These are phyloP conservation scores for Oscheius sp. DNA, from an alignment of 2,888 invertebrate species.

Conservation along the genomic window DNA sequence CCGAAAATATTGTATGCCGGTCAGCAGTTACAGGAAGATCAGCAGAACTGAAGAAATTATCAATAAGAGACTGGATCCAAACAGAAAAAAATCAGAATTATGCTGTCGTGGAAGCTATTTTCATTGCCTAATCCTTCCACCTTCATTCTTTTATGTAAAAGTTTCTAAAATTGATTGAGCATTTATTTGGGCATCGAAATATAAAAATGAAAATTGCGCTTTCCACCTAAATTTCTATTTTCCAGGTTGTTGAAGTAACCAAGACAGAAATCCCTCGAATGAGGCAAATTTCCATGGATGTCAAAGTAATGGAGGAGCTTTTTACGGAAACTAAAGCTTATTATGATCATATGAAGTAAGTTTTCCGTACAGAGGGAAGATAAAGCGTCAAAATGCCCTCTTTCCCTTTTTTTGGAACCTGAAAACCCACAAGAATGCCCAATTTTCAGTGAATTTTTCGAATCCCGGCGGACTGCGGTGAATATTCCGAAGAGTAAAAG, in stretches of 20 bases:
- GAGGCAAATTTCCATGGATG: conserved; percentile 52
- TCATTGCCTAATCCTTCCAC: too few relatives aligned
- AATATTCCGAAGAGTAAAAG: conserved; percentile 54
- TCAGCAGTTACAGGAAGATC: too few relatives aligned
- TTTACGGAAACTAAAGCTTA: conserved; percentile 61
- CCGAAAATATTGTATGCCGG: too few relatives aligned
- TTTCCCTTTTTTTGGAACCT: not conserved
- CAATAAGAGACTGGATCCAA: too few relatives aligned
- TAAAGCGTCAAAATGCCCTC: not conserved
- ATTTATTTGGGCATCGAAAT: too few relatives aligned
- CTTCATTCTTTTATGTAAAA: not conserved
- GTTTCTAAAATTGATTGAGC: too few relatives aligned
- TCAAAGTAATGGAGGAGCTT: conserved; percentile 55
- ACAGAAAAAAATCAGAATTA: too few relatives aligned
- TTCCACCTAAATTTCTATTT: not conserved
- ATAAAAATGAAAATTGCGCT: too few relatives aligned
- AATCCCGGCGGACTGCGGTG: conserved; percentile 59
- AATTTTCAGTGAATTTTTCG: conserved; percentile 60
- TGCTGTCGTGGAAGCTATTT: too few relatives aligned
- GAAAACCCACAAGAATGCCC: not conserved
- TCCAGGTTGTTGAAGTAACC: conserved; percentile 56
- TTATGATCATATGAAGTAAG: conserved; percentile 60
- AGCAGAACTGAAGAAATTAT: too few relatives aligned
- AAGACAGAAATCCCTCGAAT: conserved; percentile 60
- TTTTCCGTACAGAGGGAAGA: not conserved